These are phyloP conservation scores for Laspeyria flexula DNA, from an alignment of 2,888 invertebrate genomes.

Conservation along the genomic window DNA sequence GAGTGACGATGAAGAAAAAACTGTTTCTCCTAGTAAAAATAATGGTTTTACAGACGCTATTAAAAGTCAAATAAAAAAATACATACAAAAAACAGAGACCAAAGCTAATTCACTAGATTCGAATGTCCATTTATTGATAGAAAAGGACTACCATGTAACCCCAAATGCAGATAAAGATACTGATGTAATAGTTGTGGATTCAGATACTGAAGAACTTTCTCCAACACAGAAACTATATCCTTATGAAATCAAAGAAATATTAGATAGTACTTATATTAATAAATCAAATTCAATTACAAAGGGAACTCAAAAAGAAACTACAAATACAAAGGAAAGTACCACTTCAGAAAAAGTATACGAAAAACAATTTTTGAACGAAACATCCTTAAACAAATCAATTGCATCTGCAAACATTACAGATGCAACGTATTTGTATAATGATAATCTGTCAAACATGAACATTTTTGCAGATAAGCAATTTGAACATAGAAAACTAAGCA, in stretches of 20 bases:
- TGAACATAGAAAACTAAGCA: background rate
- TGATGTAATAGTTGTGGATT: too few species aligned
- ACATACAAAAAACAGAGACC: slow-evolving; percentile 51
- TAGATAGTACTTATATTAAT: background rate
- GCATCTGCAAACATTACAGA: too few species aligned
- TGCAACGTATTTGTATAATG: too few species aligned
- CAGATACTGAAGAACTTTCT: background rate
- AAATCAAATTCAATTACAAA: background rate
- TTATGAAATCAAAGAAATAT: slow-evolving; percentile 40
- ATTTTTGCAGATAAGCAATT: background rate
- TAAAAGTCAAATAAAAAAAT: slow-evolving; percentile 64
- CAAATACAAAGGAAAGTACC: too few species aligned
- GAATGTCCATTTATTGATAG: slow-evolving; percentile 37
- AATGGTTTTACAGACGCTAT: slow-evolving; percentile 65
- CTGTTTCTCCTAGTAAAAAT: slow-evolving; percentile 17
- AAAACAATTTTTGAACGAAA: too few species aligned
- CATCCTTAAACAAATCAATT: too few species aligned
- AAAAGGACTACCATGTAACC: slow-evolving; percentile 8
- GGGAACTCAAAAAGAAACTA: background rate
- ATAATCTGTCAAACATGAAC: too few species aligned
- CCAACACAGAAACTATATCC: slow-evolving; percentile 2
- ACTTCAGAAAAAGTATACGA: too few species aligned
- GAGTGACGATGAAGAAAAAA: slow-evolving; percentile 48
- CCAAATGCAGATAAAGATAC: slow-evolving; percentile 4
- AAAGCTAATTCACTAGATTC: slow-evolving; percentile 25